These are phyloP conservation scores for Nipponia nippon DNA, from an alignment of 2,113 vertebrate genomes.

Conservation along the genomic window DNA sequence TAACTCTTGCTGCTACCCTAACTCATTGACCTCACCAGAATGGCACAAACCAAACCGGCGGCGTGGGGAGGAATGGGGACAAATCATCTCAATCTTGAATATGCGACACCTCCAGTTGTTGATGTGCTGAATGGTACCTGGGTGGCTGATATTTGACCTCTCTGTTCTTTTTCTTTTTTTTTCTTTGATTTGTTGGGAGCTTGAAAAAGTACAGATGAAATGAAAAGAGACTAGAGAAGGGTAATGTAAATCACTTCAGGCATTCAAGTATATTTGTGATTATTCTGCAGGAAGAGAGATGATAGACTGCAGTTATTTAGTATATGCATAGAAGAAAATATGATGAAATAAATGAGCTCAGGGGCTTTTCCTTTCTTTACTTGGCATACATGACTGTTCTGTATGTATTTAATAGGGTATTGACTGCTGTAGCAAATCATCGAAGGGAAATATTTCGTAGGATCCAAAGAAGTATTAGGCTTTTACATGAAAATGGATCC, in stretches of 20 bases:
- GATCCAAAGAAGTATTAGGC: not conserved
- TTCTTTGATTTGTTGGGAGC: not conserved
- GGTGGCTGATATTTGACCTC: not conserved
- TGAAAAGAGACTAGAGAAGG: not conserved
- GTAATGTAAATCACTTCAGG: not conserved
- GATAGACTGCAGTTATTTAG: slow-evolving; percentile 5
- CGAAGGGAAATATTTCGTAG: not conserved
- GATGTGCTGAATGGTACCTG: not conserved
- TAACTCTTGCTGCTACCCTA: not conserved
- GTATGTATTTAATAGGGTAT: not conserved
- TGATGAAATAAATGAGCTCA: not conserved
- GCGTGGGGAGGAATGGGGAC: not conserved
- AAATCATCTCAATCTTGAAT: not conserved
- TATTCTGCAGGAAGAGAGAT: not conserved
- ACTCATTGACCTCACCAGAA: not conserved
- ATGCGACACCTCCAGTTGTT: not conserved
- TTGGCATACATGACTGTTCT: not conserved
- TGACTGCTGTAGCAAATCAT: not conserved
- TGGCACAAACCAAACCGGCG: not conserved
- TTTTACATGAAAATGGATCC: not conserved
- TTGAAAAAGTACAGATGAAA: not conserved
- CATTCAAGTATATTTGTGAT: not conserved
- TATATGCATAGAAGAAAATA: slow-evolving; percentile 5
- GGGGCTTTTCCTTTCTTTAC: slow-evolving; percentile 1
- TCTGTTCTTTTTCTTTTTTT: not conserved